These are phyloP conservation scores for Entomobrya multifasciata DNA, from an alignment of 2,888 invertebrate genomes.

Conservation along the genomic window DNA sequence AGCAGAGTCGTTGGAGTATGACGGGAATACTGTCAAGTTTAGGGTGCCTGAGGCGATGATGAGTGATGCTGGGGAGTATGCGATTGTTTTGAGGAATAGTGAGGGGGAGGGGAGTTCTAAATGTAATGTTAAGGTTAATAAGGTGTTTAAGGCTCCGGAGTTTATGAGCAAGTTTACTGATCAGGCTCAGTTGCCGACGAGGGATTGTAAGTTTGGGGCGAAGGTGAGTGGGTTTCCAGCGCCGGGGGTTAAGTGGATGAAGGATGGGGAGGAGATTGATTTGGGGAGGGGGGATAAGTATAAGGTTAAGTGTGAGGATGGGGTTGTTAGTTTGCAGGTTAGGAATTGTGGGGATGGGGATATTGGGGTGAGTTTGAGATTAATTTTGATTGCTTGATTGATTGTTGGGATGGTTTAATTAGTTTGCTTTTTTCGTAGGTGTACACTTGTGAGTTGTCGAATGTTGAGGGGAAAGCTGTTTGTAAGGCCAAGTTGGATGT, in stretches of 20 bases:
- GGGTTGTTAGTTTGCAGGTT: constrained; percentile 87
- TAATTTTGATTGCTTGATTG: background rate
- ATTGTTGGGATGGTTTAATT: background rate
- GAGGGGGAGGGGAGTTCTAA: constrained; percentile 86
- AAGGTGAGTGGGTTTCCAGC: constrained; percentile 90
- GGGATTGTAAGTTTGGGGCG: constrained; percentile 91
- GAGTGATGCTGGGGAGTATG: constrained; percentile 89
- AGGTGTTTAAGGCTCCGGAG: constrained; percentile 89
- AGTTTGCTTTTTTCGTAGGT: constrained; percentile 81
- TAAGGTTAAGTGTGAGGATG: constrained; percentile 89
- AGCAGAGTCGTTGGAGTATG: constrained; percentile 36
- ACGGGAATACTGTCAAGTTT: constrained; percentile 58
- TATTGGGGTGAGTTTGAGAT: constrained; percentile 83
- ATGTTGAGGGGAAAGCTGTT: constrained; percentile 71
- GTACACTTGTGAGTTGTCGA: constrained; percentile 75
- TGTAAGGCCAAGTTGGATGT: constrained; percentile 85
- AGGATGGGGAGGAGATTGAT: constrained; percentile 88
- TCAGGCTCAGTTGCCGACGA: constrained; percentile 88
- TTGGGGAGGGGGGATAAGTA: constrained; percentile 86
- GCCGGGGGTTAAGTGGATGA: constrained; percentile 91
- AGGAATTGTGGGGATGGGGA: constrained; percentile 91
- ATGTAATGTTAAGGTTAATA: constrained; percentile 87
- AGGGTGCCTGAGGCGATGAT: constrained; percentile 56
- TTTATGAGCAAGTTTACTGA: constrained; percentile 89
- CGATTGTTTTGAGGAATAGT: constrained; percentile 88